These are phyloP conservation scores for Ictidomys tridecemlineatus DNA, from an alignment of 2,113 vertebrate genomes.

Conservation along the genomic window DNA sequence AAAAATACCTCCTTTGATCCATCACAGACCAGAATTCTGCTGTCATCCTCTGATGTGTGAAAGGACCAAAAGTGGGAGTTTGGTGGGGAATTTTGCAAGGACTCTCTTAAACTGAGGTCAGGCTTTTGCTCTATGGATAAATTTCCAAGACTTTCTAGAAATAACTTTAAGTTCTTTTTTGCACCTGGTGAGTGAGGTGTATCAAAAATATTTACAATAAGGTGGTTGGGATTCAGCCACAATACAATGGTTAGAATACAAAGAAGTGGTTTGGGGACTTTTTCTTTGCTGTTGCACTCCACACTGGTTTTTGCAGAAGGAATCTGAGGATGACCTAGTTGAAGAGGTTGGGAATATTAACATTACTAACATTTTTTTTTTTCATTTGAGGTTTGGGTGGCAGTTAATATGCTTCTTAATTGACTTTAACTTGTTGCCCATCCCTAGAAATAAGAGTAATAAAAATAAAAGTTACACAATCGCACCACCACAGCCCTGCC, in stretches of 20 bases:
- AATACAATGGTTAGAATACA: neutral
- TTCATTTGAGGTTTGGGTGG: conserved; percentile 40
- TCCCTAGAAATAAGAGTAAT: conserved; percentile 48
- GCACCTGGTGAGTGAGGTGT: neutral
- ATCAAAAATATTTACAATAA: conserved; percentile 32
- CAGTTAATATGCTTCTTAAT: neutral
- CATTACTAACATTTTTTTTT: neutral
- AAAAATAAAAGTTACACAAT: neutral
- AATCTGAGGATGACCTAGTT: neutral
- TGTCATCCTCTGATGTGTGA: neutral
- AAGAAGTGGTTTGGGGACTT: neutral
- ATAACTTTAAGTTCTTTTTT: neutral
- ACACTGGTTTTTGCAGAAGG: neutral
- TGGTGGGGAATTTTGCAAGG: neutral
- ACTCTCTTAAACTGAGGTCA: conserved; percentile 10
- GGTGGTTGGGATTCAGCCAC: neutral
- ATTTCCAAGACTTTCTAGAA: conserved; percentile 62
- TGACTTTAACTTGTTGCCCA: neutral
- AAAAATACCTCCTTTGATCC: conserved; percentile 45
- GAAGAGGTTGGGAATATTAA: neutral
- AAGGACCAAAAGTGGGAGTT: neutral
- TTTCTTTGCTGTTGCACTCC: neutral
- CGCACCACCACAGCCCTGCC: neutral
- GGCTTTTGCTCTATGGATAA: neutral
- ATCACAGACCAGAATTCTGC: neutral